Conservation (phyloP, 2,888 invertebrate genomes). For the Imbricaverruca yamaguchii region DNA sequence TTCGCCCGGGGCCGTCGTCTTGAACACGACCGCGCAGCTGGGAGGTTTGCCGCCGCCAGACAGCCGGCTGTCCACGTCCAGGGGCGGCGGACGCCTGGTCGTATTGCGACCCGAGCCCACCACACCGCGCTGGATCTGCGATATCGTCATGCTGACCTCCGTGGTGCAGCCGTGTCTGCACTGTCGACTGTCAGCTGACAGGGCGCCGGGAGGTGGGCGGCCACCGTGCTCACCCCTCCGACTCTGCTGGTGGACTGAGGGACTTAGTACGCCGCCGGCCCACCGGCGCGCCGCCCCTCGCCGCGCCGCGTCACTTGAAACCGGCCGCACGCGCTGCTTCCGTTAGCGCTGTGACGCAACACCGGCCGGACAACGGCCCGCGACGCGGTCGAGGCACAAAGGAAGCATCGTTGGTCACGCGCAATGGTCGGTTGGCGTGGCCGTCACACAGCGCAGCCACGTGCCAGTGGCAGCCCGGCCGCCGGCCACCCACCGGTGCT, state of each 20-base stretch:
- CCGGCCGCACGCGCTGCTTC: neutral
- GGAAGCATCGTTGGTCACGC: neutral
- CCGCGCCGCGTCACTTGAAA: neutral
- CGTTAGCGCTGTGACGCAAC: conserved; percentile 12
- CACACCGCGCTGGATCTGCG: conserved; percentile 6
- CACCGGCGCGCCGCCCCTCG: neutral
- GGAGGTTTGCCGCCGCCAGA: neutral
- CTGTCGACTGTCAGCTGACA: neutral
- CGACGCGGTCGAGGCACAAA: neutral
- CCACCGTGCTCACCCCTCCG: neutral
- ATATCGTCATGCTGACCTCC: neutral
- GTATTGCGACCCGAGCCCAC: neutral
- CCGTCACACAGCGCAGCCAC: neutral
- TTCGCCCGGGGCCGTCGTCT: neutral
- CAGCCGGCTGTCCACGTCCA: neutral
- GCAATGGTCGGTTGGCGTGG: neutral
- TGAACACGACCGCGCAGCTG: conserved; percentile 11
- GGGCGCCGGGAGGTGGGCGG: neutral
- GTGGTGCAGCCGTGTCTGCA: neutral
- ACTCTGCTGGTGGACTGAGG: neutral
- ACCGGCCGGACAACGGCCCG: neutral
- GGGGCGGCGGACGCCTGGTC: neutral
- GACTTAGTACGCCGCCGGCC: neutral
- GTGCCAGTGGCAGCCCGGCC: neutral
- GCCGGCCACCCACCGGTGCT: neutral